Evolutionary conservation across 2,113 vertebrate species (phyloP).

Genomic region (Nansenia antarctica): DNA sequence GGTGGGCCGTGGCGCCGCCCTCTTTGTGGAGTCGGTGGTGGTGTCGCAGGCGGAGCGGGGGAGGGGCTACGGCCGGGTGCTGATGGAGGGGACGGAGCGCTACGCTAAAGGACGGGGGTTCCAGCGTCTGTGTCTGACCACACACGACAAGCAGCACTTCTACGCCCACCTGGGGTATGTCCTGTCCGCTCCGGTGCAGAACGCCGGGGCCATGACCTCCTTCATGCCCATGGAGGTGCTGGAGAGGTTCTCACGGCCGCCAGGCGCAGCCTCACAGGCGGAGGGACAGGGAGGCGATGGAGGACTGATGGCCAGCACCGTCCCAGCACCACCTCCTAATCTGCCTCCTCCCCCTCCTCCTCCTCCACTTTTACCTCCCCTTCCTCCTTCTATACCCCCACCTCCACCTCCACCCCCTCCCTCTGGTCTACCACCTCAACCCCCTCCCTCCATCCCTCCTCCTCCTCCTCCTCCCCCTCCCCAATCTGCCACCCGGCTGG

Average conservation of each 20-base stretch:
- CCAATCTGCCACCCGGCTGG: background rate
- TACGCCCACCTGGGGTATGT: conserved; percentile 88
- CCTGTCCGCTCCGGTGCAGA: conserved; percentile 86
- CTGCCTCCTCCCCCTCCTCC: background rate
- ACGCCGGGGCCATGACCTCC: conserved; percentile 74
- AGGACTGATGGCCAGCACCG: background rate
- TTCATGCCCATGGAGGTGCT: conserved; percentile 77
- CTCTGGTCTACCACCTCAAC: background rate
- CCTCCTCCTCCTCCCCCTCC: conserved; percentile 26
- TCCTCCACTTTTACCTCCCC: background rate
- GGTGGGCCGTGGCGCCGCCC: conserved; percentile 68
- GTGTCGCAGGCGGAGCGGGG: conserved; percentile 82
- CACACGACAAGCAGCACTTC: conserved; percentile 91
- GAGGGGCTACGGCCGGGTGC: conserved; percentile 82
- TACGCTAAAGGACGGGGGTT: conserved; percentile 81
- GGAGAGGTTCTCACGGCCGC: conserved; percentile 70
- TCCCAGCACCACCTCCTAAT: background rate
- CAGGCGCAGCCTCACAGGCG: background rate
- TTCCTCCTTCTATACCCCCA: conserved; percentile 1
- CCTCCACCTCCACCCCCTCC: conserved; percentile 5
- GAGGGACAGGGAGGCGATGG: background rate
- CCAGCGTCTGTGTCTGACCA: conserved; percentile 83
- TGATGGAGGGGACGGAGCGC: conserved; percentile 87
- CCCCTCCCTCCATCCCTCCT: background rate
- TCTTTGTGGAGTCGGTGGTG: conserved; percentile 92